These are phyloP conservation scores for Chaitophorus viminalis DNA, from an alignment of 2,888 invertebrate species.

Conservation along the genomic window DNA sequence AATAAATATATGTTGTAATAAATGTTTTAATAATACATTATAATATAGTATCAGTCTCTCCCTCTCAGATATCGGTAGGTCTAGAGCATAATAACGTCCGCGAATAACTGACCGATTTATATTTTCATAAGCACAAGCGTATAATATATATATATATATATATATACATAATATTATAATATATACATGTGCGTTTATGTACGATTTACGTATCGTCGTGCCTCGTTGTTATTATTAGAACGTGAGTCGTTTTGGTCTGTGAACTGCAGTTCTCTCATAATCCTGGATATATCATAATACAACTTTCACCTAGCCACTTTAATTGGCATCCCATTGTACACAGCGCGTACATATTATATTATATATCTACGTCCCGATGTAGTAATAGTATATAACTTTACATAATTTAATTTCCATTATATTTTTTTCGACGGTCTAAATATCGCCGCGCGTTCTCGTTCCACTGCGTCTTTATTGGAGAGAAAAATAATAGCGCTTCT, in stretches of 20 bases:
- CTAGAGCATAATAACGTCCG: neutral
- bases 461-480: neutral
- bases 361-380: slow-evolving; percentile 11
- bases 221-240: slow-evolving; percentile 43
- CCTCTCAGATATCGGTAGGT: neutral
- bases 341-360: neutral
- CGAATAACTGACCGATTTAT: neutral
- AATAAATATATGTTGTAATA: neutral
- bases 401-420: slow-evolving; percentile 61
- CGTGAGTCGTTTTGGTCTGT: slow-evolving; percentile 58
- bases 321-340: slow-evolving; percentile 60
- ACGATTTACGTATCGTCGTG: slow-evolving; percentile 18
- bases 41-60: neutral
- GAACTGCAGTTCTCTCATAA: slow-evolving; percentile 50
- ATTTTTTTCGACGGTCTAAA: slow-evolving; percentile 25
- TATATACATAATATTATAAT: too few species aligned
- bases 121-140: neutral
- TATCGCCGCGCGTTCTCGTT: neutral
- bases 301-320: slow-evolving; percentile 56
- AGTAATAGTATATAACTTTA: slow-evolving; percentile 26
- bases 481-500: slow-evolving; percentile 21
- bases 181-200: too few species aligned
- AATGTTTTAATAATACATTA: too few species aligned
- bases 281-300: slow-evolving; percentile 45
- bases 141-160: neutral